Conservation (phyloP, 2,113 vertebrate species). For the Geococcyx californianus region DNA sequence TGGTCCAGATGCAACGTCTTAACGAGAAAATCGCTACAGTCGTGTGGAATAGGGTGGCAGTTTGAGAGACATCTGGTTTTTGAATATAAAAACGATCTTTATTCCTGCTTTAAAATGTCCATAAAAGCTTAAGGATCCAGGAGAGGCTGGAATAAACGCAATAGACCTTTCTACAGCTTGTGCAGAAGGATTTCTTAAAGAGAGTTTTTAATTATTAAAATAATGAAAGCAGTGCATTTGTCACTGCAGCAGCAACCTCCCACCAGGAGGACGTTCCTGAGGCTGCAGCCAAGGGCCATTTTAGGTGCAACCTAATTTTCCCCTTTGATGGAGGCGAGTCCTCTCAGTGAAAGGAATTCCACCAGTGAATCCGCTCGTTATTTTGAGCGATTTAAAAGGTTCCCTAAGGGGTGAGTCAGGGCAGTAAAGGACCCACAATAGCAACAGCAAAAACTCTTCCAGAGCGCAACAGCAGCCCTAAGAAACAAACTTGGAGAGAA, state of each 20-base stretch:
- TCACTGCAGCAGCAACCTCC: conserved; percentile 8
- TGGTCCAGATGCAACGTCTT: conserved; percentile 32
- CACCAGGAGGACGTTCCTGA: background rate
- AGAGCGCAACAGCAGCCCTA: background rate
- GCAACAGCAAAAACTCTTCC: background rate
- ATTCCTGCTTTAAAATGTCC: conserved; percentile 43
- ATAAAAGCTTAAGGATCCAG: conserved; percentile 43
- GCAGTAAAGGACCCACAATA: background rate
- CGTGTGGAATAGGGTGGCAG: conserved; percentile 7
- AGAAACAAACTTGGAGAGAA: background rate
- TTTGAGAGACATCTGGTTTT: conserved; percentile 24
- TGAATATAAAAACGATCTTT: conserved; percentile 43
- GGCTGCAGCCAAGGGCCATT: background rate
- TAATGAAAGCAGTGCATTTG: conserved; percentile 29
- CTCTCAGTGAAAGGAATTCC: background rate
- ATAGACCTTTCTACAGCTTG: background rate
- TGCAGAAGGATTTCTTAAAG: background rate
- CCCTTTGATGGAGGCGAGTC: background rate
- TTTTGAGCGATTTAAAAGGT: background rate
- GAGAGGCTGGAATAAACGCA: conserved; percentile 40
- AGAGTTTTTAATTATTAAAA: conserved; percentile 71
- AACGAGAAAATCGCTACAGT: background rate
- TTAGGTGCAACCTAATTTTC: background rate
- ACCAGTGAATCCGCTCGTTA: background rate
- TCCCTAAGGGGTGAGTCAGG: background rate